Base-by-base conservation (phyloP, 2,888 invertebrate genomes). In the Camptogramma bilineatum region DNA sequence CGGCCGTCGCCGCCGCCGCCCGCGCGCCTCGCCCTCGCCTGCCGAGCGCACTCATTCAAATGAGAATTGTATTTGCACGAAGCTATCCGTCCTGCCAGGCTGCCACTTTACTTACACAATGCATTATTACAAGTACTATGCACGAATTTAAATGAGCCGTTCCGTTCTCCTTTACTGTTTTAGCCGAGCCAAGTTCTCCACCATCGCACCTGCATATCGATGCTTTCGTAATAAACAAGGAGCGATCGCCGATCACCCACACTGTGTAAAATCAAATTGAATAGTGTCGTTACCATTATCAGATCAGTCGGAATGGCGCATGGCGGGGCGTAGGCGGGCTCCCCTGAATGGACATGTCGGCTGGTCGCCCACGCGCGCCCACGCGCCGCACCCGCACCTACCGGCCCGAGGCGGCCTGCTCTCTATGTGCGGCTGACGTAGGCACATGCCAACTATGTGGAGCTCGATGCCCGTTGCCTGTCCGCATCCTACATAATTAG, bases 261-360 rank as follows among this genome's bases (percentile, higher is more conserved):
- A 73, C 62, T 70, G 66, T 67, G 73, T 76, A 76, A 77, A 84
- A 79, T 75, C 70, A 64, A 74, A 79, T 69, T 74, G 73, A 81
- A 76, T 78, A 81, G 75, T 80, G 79, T 78, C 75, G 80, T 80
- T 79, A 80, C 78, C 78, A 81, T 84, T 85, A 85, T 84, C 83
- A 82, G 84, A 82, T 81, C 76, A 76, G 78, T 78, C 68, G 77
- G 77, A 78, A 78, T 76, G 80, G 80, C 78, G 73, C 71, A 51
- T 28, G 53, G 60, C 71, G 76, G 79, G 74, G 85, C 79, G 84
- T 83, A 78, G 87, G 87, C 78, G 84, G 79, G 77, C 81, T 82
- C 83, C 83, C 82, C 86, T 90, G 86, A 90, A 91, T 90, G 91
- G 88, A 80, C 85, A 81, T 78, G 83, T 77, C 82, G 81, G 79